phyloP scores from a whole-genome alignment of 2,797 vertebrate species.

The Steatocranus sp. region DNA sequence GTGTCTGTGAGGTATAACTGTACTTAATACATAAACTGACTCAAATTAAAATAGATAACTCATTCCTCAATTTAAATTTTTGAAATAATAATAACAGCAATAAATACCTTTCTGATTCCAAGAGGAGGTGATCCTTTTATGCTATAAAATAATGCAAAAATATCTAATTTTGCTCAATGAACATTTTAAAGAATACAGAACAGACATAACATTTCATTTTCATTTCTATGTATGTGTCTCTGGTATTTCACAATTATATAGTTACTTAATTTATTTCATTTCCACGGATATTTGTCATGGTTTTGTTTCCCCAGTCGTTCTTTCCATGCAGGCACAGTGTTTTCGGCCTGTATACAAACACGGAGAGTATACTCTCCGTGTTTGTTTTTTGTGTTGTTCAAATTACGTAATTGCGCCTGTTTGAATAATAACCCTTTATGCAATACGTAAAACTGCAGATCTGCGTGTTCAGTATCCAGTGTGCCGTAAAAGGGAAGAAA shows the following conservation, averaged over 20 bases:
- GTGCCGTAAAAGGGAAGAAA: background rate
- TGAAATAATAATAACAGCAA: background rate
- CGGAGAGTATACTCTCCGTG: accelerated
- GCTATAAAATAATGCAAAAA: background rate
- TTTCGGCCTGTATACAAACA: background rate
- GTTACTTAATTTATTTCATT: background rate
- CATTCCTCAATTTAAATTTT: background rate
- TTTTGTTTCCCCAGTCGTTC: background rate
- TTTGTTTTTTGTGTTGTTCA: accelerated
- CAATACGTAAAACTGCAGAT: background rate
- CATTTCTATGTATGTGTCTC: accelerated
- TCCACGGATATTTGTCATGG: background rate
- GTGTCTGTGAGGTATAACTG: background rate
- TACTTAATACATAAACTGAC: background rate
- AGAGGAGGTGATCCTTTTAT: background rate
- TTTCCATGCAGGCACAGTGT: background rate
- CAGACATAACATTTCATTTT: background rate
- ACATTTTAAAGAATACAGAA: background rate
- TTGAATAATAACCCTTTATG: background rate
- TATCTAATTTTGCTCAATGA: background rate
- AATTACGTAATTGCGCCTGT: background rate
- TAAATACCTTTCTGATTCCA: background rate
- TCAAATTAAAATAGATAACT: background rate
- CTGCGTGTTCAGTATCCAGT: background rate
- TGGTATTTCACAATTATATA: background rate